Conservation (phyloP, 2,113 vertebrate genomes). For the Gnathochromis pfefferi region DNA sequence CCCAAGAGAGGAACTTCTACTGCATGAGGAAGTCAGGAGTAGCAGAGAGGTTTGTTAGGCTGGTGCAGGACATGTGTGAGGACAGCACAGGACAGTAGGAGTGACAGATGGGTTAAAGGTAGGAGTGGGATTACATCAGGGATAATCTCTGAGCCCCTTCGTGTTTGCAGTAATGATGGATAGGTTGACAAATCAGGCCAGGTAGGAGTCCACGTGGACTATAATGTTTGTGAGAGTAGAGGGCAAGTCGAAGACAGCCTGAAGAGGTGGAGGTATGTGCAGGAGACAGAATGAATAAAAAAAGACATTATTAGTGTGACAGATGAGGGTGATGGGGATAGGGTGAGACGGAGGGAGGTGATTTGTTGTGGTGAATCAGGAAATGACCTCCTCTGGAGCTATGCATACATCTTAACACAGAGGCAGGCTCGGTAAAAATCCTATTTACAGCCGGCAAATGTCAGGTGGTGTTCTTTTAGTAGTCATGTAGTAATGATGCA, state of each 20-base stretch:
- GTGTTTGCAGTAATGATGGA: not conserved
- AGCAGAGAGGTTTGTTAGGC: not conserved
- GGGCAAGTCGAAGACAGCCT: not conserved
- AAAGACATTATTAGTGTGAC: not conserved
- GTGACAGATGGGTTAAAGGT: not conserved
- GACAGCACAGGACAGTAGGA: not conserved
- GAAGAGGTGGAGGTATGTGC: not conserved
- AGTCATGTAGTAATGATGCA: not conserved
- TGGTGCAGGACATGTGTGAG: not conserved
- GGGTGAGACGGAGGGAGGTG: not conserved
- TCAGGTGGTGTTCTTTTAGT: not conserved
- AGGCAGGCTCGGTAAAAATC: not conserved
- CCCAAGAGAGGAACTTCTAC: not conserved
- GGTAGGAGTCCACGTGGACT: not conserved
- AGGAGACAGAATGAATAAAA: not conserved
- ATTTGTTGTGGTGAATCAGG: not conserved
- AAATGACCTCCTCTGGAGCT: not conserved
- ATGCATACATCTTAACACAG: not conserved
- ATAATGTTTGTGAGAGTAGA: not conserved
- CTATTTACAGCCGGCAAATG: not conserved
- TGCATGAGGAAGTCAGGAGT: not conserved
- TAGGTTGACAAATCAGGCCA: not conserved
- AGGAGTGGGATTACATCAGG: not conserved
- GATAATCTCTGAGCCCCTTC: not conserved
- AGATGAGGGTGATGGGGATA: not conserved